Conservation (phyloP, 2,797 vertebrate genomes). For the Chelon auratus region DNA sequence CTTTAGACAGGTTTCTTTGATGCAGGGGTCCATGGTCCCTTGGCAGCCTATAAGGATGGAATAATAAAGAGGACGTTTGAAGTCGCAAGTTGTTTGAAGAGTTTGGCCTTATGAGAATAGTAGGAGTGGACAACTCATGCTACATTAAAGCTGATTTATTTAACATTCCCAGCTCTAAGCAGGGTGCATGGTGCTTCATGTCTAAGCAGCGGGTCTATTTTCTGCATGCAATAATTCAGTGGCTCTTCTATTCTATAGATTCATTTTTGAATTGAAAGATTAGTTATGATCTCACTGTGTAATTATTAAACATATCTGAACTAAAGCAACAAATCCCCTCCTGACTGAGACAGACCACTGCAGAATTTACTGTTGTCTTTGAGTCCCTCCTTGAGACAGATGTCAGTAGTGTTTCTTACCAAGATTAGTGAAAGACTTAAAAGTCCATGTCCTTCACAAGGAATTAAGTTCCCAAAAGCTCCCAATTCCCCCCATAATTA, state of each 20-base stretch:
- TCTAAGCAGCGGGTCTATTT: background rate
- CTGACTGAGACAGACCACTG: constrained; percentile 19
- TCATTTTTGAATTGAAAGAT: background rate
- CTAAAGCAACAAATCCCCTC: background rate
- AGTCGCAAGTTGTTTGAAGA: constrained; percentile 19
- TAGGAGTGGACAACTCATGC: background rate
- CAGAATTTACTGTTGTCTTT: constrained; percentile 35
- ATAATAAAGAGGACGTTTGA: constrained; percentile 45
- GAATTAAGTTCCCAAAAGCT: constrained; percentile 64
- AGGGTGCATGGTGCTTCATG: background rate
- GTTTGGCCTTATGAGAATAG: background rate
- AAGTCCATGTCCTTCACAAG: constrained; percentile 49
- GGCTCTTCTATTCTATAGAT: background rate
- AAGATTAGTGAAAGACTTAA: constrained; percentile 68
- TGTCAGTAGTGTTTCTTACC: constrained; percentile 58
- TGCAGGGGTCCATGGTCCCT: constrained; percentile 15
- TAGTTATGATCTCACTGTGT: background rate
- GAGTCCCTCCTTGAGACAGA: constrained; percentile 61
- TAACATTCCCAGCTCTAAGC: background rate
- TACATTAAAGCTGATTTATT: constrained; percentile 7
- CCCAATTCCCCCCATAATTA: constrained; percentile 66
- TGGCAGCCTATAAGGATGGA: constrained; percentile 24
- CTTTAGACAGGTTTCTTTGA: constrained; percentile 39
- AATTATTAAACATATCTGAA: background rate
- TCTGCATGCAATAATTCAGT: background rate